Base-by-base conservation (phyloP, 2,888 invertebrate species). In the Enchytraeus crypticus region DNA sequence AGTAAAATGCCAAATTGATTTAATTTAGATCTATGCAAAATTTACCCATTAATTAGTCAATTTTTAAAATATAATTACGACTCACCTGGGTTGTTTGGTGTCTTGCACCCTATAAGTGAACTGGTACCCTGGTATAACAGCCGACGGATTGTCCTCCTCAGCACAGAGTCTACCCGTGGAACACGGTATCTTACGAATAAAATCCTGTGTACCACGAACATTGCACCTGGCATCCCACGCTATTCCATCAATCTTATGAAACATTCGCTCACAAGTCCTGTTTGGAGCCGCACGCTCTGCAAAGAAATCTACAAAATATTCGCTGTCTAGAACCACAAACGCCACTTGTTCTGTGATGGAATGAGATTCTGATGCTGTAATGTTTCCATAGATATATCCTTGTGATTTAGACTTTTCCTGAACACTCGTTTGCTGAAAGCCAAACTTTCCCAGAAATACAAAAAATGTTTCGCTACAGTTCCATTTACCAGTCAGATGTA, bases 331-430 rank as follows among this genome's bases (percentile, higher is more conserved):
- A 14, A 95, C 89, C n/a, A 91, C 90, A 68, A 95, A 85, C 21
- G 90, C 91, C 43, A 89, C 83, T 14, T 86, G 85, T 67, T 66
- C 64, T 3, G 63, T 64, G 21, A 61, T 46, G 5, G 59, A 64
- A 33, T n/a, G n/a, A n/a, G n/a, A n/a, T n/a, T 66, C 60, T 66
- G 82, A 83, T 0, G 89, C 84, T 30, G 93, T 91, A 53, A 96
- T 85, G 79, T 96, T 96, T 18, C 97, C 97, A 78, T 91, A 97
- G 71, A 97, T 91, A 79, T 90, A 96, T 53, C 96, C 96, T 80
- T 88, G 88, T 68, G 92, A 90, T 74, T 89, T 87, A 71, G 86
- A 87, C 72, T 87, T 85, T 70, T 87, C 86, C 78, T 90, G 88
- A 49, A 87, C 84, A 78, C 92, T 90, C 18, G 95, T 93, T 81